Evolutionary conservation across 2,113 vertebrate genomes (phyloP).

Genomic region (Synchiropus splendidus): DNA sequence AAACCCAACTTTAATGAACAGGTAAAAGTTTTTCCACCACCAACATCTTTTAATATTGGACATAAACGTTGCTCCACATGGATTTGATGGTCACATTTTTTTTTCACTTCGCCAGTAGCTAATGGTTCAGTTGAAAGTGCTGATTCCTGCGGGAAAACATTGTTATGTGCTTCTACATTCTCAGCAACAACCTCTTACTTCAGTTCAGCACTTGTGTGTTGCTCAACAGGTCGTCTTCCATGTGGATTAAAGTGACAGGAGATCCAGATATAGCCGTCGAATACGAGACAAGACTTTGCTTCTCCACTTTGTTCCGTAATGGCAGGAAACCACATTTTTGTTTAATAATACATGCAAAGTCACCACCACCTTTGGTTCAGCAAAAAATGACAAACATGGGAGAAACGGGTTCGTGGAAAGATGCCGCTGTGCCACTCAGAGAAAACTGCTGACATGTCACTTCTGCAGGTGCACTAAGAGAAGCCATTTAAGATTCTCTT

Average conservation of each 20-base stretch:
- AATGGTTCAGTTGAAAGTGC: conserved; percentile 55
- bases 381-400: conserved; percentile 35
- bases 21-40: too few relatives aligned
- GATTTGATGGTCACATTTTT: background rate
- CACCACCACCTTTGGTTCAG: conserved; percentile 34
- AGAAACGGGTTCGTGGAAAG: conserved; percentile 11
- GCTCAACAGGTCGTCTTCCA: background rate
- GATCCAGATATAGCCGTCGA: conserved; percentile 35
- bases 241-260: conserved; percentile 18
- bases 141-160: conserved; percentile 42
- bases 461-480: conserved; percentile 20
- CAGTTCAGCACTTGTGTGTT: too few relatives aligned
- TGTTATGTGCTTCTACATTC: too few relatives aligned
- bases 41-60: too few relatives aligned
- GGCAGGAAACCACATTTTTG: conserved; percentile 26
- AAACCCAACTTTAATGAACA: too few relatives aligned
- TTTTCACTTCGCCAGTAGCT: conserved; percentile 25
- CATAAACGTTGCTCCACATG: too few relatives aligned
- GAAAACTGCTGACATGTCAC: conserved; percentile 33
- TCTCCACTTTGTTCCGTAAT: conserved; percentile 62
- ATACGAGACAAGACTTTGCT: conserved; percentile 18
- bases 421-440: conserved; percentile 14
- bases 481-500: conserved; percentile 18
- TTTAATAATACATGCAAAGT: conserved; percentile 58
- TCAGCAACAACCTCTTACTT: too few relatives aligned